phyloP scores from a whole-genome alignment of 2,113 vertebrate species.

The Lates calcarifer region DNA sequence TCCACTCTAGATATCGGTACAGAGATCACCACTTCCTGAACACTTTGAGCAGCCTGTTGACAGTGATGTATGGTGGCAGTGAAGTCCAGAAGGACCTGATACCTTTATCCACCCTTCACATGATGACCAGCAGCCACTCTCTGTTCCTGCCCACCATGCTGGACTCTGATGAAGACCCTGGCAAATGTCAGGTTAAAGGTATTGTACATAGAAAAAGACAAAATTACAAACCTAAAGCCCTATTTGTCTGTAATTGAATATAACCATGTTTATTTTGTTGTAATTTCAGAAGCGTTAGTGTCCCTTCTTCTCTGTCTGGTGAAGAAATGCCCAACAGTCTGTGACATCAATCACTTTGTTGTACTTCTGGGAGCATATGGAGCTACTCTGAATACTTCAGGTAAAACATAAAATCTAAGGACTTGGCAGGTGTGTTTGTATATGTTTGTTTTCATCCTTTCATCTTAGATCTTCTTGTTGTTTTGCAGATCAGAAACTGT shows the following conservation, averaged over 20 bases:
- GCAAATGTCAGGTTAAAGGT: slow-evolving; percentile 85
- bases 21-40: slow-evolving; percentile 85
- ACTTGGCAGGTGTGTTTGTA: background rate
- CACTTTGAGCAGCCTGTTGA: slow-evolving; percentile 79
- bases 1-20: slow-evolving; percentile 88
- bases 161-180: slow-evolving; percentile 72
- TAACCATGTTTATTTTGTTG: slow-evolving; percentile 1
- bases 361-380: slow-evolving; percentile 93
- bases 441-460: background rate
- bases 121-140: slow-evolving; percentile 95
- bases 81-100: slow-evolving; percentile 77
- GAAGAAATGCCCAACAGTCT: slow-evolving; percentile 87
- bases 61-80: slow-evolving; percentile 80
- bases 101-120: slow-evolving; percentile 85
- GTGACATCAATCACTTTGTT: slow-evolving; percentile 88
- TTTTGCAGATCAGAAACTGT: slow-evolving; percentile 92
- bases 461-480: slow-evolving; percentile 25
- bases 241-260: background rate
- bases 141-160: slow-evolving; percentile 92
- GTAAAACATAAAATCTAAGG: slow-evolving; percentile 71
- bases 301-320: slow-evolving; percentile 89
- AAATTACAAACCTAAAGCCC: background rate
- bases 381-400: slow-evolving; percentile 88
- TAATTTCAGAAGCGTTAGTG: slow-evolving; percentile 87
- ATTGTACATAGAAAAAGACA: background rate